Conservation (phyloP, 2,113 vertebrate genomes). For the Noctilio leporinus region DNA sequence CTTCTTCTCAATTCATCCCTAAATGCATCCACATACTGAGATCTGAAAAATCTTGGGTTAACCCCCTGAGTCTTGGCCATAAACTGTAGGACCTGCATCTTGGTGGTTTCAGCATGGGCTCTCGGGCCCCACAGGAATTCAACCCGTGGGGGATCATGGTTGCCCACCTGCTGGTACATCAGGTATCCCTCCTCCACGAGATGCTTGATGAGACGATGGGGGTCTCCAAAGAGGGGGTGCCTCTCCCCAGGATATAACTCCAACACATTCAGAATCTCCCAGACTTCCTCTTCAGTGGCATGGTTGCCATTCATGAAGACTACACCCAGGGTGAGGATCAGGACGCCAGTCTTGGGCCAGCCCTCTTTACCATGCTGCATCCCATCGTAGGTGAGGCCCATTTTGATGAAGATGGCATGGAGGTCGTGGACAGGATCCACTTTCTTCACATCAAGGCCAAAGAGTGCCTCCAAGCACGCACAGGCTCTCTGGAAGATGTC, state of each 20-base stretch:
- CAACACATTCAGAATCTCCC: neutral
- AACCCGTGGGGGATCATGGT: neutral
- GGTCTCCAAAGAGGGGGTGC: neutral
- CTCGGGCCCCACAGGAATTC: constrained; percentile 22
- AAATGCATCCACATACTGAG: neutral
- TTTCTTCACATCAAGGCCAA: constrained; percentile 32
- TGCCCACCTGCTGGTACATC: neutral
- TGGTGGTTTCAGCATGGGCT: neutral
- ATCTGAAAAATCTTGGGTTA: neutral
- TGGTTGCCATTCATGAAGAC: constrained; percentile 17
- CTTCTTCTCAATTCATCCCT: neutral
- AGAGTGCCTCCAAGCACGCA: neutral
- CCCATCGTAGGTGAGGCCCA: constrained; percentile 42
- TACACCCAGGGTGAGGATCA: constrained; percentile 31
- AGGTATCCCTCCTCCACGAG: constrained; percentile 28
- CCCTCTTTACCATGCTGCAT: neutral
- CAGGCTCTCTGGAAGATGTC: neutral
- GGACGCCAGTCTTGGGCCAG: constrained; percentile 12
- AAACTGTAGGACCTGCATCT: constrained; percentile 39
- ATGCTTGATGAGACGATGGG: neutral
- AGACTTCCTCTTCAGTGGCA: constrained; percentile 23
- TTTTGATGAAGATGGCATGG: neutral
- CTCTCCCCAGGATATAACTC: neutral
- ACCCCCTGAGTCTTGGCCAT: neutral
- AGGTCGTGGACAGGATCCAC: neutral